Conservation (phyloP, 2,113 vertebrate species). For the Psettodes erumei region DNA sequence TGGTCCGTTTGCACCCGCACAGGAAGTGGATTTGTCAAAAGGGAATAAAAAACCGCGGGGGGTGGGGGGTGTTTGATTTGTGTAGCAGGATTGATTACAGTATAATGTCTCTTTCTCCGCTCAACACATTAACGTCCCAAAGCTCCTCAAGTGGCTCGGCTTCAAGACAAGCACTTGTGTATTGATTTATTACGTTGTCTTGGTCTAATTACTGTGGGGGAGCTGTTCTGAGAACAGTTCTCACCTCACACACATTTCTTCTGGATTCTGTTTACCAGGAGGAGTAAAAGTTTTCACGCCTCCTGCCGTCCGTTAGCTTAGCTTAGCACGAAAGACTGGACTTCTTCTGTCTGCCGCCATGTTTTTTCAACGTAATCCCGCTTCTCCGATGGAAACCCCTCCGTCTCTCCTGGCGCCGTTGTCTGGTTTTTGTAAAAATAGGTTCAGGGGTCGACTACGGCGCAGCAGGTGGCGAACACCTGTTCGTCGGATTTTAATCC, state of each 20-base stretch:
- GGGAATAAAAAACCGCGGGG: not conserved
- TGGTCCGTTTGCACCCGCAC: conserved; percentile 66
- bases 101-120: conserved; percentile 78
- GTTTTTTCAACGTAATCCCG: no score
- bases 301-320: no score
- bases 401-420: no score
- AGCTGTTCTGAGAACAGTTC: conserved; percentile 27
- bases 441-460: no score
- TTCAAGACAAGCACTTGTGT: conserved; percentile 76
- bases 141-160: conserved; percentile 70
- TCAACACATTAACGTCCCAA: conserved; percentile 73
- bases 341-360: no score
- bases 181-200: conserved; percentile 79
- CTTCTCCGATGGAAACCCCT: no score
- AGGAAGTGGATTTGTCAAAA: conserved; percentile 73
- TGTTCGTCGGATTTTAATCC: no score
- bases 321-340: no score
- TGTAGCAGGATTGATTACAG: conserved; percentile 81
- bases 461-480: no score
- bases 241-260: conserved; percentile 29
- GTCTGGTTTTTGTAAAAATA: no score
- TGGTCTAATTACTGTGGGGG: conserved; percentile 73
- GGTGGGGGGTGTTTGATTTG: conserved; percentile 74
- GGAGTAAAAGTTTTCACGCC: not conserved
- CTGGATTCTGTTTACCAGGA: conserved; percentile 13